Percentiles rank a stretch among this genome's conserved stretches.
Evolutionary conservation across 2,888 invertebrate genomes (phyloP).

Genomic region (Zygaena filipendulae): DNA sequence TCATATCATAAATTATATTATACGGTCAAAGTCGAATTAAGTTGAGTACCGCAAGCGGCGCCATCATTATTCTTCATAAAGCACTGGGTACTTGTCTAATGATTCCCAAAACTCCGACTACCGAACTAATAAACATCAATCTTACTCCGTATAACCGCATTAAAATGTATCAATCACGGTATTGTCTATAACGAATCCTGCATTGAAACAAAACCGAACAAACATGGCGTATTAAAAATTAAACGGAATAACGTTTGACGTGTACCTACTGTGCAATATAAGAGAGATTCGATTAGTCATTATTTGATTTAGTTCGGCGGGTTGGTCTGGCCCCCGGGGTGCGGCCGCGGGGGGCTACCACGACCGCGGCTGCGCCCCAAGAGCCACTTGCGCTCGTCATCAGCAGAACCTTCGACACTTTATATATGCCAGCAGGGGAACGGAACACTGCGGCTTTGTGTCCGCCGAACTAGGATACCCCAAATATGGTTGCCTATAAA

Average conservation of each 20-base stretch:
- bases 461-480: no score
- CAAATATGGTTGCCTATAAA: no score
- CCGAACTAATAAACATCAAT: conserved; percentile 68
- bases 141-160: conserved; percentile 51
- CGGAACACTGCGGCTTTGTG: conserved; percentile 21
- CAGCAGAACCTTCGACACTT: conserved; percentile 59
- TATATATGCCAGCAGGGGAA: conserved; percentile 43
- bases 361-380: conserved; percentile 40
- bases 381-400: conserved; percentile 37
- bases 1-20: no score
- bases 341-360: conserved; percentile 55
- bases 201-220: conserved; percentile 59
- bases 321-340: conserved; percentile 47
- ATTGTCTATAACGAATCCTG: conserved; percentile 62
- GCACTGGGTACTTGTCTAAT: conserved; percentile 53
- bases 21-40: no score
- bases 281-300: conserved; percentile 67
- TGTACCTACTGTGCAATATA: conserved; percentile 69
- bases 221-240: conserved; percentile 51
- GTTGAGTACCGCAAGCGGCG: conserved; percentile 52
- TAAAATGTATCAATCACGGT: conserved; percentile 61
- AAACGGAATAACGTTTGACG: conserved; percentile 64
- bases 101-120: conserved; percentile 63
- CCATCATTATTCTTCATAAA: conserved; percentile 64
- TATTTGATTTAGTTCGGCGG: conserved; percentile 68